Conservation (phyloP, 2,113 vertebrate species). For the Callospermophilus lateralis region DNA sequence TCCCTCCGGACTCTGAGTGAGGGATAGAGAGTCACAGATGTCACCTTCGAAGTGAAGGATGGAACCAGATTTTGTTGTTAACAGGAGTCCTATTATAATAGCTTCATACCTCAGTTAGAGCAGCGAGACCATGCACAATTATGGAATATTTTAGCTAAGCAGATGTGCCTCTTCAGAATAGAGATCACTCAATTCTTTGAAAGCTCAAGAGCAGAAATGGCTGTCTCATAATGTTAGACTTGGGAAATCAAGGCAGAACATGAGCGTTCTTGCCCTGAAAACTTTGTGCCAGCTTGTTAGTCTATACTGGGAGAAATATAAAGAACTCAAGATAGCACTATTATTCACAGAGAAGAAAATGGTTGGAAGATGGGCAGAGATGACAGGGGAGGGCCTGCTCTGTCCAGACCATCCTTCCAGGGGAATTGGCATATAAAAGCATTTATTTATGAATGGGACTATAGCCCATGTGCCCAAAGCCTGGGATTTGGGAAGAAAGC, state of each 20-base stretch:
- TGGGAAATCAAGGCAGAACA: conserved; percentile 76
- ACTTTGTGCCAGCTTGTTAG: conserved; percentile 27
- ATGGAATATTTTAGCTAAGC: conserved; percentile 72
- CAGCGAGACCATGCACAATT: neutral
- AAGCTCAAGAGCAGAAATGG: conserved; percentile 71
- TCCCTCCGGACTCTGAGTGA: neutral
- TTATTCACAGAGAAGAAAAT: neutral
- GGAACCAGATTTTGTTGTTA: conserved; percentile 40
- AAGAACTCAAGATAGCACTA: neutral
- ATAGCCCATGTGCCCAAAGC: neutral
- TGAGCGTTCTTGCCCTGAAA: conserved; percentile 73
- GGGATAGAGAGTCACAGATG: neutral
- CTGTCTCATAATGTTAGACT: conserved; percentile 68
- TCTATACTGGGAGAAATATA: neutral
- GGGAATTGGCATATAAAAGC: neutral
- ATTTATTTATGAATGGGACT: too few relatives aligned
- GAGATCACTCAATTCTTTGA: conserved; percentile 73
- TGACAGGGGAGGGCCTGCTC: neutral
- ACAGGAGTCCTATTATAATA: conserved; percentile 69
- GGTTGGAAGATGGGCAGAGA: neutral
- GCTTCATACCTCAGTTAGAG: conserved; percentile 45
- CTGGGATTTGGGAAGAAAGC: neutral
- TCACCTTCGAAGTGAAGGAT: conserved; percentile 63
- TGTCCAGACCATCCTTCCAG: neutral
- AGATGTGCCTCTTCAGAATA: conserved; percentile 70